Base-by-base conservation (phyloP, 2,888 invertebrate species). In the Mechanitis mazaeus region DNA sequence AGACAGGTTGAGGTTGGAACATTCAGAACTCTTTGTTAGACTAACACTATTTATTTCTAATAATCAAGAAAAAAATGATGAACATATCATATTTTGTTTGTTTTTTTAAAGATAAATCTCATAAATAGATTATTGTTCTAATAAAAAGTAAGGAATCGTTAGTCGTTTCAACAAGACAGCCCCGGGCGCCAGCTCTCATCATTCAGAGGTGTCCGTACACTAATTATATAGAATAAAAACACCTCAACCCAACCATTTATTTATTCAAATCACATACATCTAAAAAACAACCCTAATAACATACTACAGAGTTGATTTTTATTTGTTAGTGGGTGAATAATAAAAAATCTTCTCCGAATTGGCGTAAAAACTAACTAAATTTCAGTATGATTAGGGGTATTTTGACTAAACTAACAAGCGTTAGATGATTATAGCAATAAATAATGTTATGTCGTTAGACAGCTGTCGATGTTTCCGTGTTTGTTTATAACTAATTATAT, bases 361-460 rank as follows among this genome's bases (percentile, higher is more conserved):
- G 86, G 90, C 89, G 88, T 88, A 88, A 88, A 89, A 89, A 87
- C 80, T 74, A 75, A 76, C 81, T 84, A 88, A 88, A 89, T 90
- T 88, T 84, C 79, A 76, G 80, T 81, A 87, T 87, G 87, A 90
- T 90, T 87, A 85, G 78, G 84, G 87, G 87, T 86, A 83, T 79
- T 71, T 74, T 77, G 75, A 81, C 77, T 83, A 85, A 84, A 84
- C 87, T 87, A 88, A 87, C 87, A 83, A 85, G 87, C 85, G 81
- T 83, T 72, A 75, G 77, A 83, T 81, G 83, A 87, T 86, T 83
- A 83, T 73, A 77, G 81, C 83, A 83, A 87, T 88, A 88, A 88
- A 89, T 87, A 85, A 84, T 84, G 80, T 83, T 83, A 76, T 81
- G 84, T 85, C 84, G 83, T 85, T 85, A 84, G 83, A 78, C 87